Evolutionary conservation across 2,797 vertebrate species (phyloP).

Genomic region (Nannoperca australis): DNA sequence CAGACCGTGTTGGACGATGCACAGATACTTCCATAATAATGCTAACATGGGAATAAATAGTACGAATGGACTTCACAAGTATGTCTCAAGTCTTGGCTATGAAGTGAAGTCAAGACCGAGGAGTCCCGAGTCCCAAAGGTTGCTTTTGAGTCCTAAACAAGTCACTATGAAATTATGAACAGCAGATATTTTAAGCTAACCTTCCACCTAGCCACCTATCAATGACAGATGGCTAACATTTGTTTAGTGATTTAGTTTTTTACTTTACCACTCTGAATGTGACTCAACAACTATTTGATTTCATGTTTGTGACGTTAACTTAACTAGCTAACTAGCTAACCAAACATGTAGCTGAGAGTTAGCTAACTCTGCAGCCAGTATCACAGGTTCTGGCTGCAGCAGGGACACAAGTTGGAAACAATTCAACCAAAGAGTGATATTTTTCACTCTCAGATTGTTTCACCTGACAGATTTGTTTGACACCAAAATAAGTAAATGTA

Average conservation of each 20-base stretch:
- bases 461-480: not conserved
- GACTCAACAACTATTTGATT: not conserved
- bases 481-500: not conserved
- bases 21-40: not conserved
- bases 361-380: not conserved
- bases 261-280: not conserved
- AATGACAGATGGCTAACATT: not conserved
- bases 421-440: not conserved
- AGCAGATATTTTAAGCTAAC: not conserved
- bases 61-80: not conserved
- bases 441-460: not conserved
- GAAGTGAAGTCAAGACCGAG: not conserved
- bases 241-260: not conserved
- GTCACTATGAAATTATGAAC: not conserved
- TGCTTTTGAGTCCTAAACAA: not conserved
- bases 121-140: not conserved
- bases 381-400: not conserved
- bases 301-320: not conserved
- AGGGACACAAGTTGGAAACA: too few relatives aligned
- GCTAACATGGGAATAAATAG: not conserved
- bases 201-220: not conserved
- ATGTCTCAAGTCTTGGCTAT: not conserved
- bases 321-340: too few relatives aligned
- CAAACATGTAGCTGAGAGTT: too few relatives aligned
- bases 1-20: not conserved